These are phyloP conservation scores for Cinclus cinclus DNA, from an alignment of 2,113 vertebrate genomes.

Conservation along the genomic window DNA sequence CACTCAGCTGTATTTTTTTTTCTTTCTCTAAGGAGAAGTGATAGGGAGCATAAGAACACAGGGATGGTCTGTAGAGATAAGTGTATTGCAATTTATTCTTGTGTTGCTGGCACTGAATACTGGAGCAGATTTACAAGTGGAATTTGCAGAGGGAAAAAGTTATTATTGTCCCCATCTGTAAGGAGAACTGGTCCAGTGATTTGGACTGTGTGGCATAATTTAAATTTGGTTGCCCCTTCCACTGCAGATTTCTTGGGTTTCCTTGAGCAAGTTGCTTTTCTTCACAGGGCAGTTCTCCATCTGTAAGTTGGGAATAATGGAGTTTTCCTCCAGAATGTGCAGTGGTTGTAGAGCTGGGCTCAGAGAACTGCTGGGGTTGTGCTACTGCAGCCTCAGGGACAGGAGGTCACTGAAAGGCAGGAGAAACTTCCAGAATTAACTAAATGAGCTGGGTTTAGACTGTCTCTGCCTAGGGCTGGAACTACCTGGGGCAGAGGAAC, in stretches of 20 bases:
- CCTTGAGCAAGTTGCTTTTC: neutral
- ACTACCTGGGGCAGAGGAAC: neutral
- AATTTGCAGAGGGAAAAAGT: constrained; percentile 5
- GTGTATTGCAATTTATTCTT: constrained; percentile 29
- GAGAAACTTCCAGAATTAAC: neutral
- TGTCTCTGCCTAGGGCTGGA: neutral
- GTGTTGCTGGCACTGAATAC: neutral
- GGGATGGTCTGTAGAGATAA: constrained; percentile 34
- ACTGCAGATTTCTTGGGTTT: neutral
- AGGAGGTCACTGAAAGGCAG: neutral
- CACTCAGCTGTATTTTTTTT: neutral
- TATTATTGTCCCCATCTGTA: constrained; percentile 9
- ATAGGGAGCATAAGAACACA: neutral
- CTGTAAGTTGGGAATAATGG: neutral
- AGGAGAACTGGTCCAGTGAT: neutral
- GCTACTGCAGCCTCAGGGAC: neutral
- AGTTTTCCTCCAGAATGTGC: accelerated
- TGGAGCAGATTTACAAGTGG: constrained; percentile 36
- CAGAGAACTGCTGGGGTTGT: neutral
- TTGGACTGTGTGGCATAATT: neutral
- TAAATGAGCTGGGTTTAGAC: neutral
- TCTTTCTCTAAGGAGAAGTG: constrained; percentile 6
- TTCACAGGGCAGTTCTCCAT: neutral
- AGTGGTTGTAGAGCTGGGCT: neutral
- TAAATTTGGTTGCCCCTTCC: neutral